A percentile compares a stretch with the other conserved stretches of the same genome.
Evolutionary conservation across 1,140 invertebrate species (phyloP).

Genomic region (Penaeus vannamei): DNA sequence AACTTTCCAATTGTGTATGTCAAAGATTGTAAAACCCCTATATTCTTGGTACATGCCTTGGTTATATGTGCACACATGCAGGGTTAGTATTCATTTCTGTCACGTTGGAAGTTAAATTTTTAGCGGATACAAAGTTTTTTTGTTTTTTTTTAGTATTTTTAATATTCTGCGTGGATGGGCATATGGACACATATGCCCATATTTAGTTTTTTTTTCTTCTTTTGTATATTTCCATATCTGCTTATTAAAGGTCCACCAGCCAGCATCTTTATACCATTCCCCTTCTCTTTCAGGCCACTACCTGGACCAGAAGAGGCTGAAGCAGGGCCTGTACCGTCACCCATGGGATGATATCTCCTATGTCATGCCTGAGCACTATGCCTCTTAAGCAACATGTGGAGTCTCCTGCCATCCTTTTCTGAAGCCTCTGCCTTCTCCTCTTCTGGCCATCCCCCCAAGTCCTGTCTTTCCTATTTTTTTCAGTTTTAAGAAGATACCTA

Average conservation of each 20-base stretch:
- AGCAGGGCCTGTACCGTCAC: slow-evolving; percentile 98
- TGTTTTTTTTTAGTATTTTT: not conserved
- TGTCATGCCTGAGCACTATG: slow-evolving; percentile 88
- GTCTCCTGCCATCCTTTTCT: no score
- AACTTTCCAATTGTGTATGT: no score
- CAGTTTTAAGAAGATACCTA: no score
- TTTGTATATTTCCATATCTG: slow-evolving; percentile 36
- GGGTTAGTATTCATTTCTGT: no score
- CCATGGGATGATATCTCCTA: slow-evolving; percentile 99
- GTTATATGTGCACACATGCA: not conserved
- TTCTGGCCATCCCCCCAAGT: not conserved
- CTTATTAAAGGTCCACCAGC: not conserved
- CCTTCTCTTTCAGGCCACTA: slow-evolving; percentile 83
- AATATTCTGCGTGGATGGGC: not conserved
- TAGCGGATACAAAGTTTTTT: not conserved
- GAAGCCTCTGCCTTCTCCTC: not conserved
- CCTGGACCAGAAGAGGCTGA: slow-evolving; percentile 98
- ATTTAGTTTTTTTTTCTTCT: slow-evolving; percentile 56
- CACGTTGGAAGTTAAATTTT: no score
- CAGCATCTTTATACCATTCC: not conserved
- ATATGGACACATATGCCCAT: not conserved
- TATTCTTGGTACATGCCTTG: no score
- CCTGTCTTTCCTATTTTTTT: no score
- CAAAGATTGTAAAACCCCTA: no score
- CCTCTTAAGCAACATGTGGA: slow-evolving; percentile 66